Base-by-base conservation (phyloP, 2,797 vertebrate genomes). In the Semotilus atromaculatus region DNA sequence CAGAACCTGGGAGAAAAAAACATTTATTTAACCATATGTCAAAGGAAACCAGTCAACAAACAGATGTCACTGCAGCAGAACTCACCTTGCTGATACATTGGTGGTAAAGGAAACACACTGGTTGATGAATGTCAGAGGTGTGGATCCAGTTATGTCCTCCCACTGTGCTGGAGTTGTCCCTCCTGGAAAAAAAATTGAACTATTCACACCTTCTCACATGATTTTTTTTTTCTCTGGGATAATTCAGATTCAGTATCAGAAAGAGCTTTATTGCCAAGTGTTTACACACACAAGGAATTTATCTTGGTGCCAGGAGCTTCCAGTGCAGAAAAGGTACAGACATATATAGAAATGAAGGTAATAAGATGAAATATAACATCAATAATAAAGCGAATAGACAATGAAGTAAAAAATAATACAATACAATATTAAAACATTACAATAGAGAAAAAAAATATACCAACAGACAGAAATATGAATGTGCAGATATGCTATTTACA, bases 51-150 rank as follows among this genome's bases (percentile, higher is more conserved):
- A 43, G 36, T 60, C 26, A 79, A 68, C 14, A 58, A 75, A 60
- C 4, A 62, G 38, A 48, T 31, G n/a, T 26, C 74, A 60, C 62
- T 60, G 26, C 0, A 6, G 21, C 14, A 31, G 13, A 70, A 58
- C 53, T 89, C 95, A 99, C 98, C 98, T 98, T 85, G 98, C 98
- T 89, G 98, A 99, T 79, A 99, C 98, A 14, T 99, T 99, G 29
- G 98, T 99, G 1, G 98, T 99, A 92, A 99, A 99, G 91, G 97
- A 99, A 91, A 99, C 98, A 88, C 98, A 99, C 89, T 99, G 97
- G 88, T 99, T 98, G 87, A 98, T 95, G 89, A 99, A 99, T 0
- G 97, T 98, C 86, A 99, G 94, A 0, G 98, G 98, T 5, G 98
- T 99, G 80, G 97, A 99, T 89, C 98, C 98, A 0, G 98, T 99